Percentiles rank a stretch among this genome's conserved stretches.
phyloP scores from a whole-genome alignment of 2,888 invertebrate species.

The Aelia acuminata region DNA sequence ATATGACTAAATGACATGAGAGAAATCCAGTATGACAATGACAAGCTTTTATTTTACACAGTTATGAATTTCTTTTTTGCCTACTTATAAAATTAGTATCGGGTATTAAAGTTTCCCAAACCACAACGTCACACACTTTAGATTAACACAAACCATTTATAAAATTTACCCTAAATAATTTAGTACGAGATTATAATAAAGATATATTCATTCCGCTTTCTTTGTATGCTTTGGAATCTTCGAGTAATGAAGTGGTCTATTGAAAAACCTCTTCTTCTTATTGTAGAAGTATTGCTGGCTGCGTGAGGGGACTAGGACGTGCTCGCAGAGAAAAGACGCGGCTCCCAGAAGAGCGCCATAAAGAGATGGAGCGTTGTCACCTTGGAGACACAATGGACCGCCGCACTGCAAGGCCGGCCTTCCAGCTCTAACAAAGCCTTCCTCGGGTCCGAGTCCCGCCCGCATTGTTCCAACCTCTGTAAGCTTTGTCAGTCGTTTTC shows the following conservation, averaged over 20 bases:
- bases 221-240: neutral
- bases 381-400: neutral
- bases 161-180: no score
- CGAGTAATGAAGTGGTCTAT: neutral
- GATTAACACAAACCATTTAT: no score
- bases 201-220: no score
- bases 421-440: neutral
- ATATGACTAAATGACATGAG: no score
- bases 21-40: no score
- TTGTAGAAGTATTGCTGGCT: neutral
- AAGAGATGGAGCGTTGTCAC: slow-evolving; percentile 13
- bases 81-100: no score
- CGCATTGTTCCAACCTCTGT: neutral
- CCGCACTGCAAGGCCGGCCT: neutral
- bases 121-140: no score
- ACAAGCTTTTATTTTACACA: no score
- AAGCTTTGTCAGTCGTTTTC: neutral
- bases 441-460: neutral
- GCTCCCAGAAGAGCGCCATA: neutral
- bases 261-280: neutral
- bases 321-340: neutral
- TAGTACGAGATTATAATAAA: no score
- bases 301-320: neutral
- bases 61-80: no score
- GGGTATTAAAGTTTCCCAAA: no score